phyloP scores from a whole-genome alignment of 2,888 invertebrate genomes.

The Operophtera brumata region DNA sequence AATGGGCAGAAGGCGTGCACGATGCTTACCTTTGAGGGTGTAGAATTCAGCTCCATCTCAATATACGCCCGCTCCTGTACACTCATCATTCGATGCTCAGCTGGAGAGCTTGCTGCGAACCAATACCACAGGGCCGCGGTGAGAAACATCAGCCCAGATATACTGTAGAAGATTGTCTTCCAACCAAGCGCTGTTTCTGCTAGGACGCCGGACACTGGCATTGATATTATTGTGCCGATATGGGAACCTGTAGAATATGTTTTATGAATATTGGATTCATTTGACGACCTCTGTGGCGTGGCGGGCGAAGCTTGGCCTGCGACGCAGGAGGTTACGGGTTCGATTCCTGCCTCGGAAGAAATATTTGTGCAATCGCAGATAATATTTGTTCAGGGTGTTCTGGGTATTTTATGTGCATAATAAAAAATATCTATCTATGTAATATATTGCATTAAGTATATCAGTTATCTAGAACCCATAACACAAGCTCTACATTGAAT shows the following conservation, averaged over 20 bases:
- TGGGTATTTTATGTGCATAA: too few relatives aligned
- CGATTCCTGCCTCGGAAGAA: too few relatives aligned
- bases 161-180: conserved; percentile 85
- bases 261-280: too few relatives aligned
- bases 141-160: conserved; percentile 77
- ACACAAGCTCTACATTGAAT: too few relatives aligned
- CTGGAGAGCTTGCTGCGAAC: conserved; percentile 81
- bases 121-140: conserved; percentile 79
- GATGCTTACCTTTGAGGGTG: conserved; percentile 24
- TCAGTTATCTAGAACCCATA: too few relatives aligned
- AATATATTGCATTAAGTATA: too few relatives aligned
- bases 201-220: conserved; percentile 84
- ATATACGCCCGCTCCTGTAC: conserved; percentile 81
- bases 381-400: too few relatives aligned
- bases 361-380: too few relatives aligned
- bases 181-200: conserved; percentile 81
- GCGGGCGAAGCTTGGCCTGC: too few relatives aligned
- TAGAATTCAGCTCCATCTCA: conserved; percentile 72
- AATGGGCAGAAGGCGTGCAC: neutral
- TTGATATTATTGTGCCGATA: conserved; percentile 84
- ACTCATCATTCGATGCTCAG: conserved; percentile 77
- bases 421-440: too few relatives aligned
- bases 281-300: too few relatives aligned
- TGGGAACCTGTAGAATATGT: conserved; percentile 77
- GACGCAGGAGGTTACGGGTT: too few relatives aligned